phyloP scores from a whole-genome alignment of 2,113 vertebrate genomes.

The Anas platyrhynchos region DNA sequence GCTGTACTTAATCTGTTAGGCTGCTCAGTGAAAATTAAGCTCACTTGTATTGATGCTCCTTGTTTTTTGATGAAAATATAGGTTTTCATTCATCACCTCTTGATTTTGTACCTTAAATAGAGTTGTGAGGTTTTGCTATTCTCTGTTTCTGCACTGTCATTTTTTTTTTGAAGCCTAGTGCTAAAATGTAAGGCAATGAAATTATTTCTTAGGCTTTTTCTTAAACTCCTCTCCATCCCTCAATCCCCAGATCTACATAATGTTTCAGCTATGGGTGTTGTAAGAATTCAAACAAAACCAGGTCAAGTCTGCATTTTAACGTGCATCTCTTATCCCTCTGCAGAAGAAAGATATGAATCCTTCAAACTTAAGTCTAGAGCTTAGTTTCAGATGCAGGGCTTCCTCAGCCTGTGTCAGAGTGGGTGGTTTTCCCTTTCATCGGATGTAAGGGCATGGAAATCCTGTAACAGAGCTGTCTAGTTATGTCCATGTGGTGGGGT shows the following conservation, averaged over 20 bases:
- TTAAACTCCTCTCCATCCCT: neutral
- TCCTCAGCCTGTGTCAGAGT: neutral
- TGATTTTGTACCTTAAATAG: neutral
- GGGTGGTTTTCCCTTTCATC: accelerated
- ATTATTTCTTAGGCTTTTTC: neutral
- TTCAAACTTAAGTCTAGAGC: neutral
- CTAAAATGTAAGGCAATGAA: neutral
- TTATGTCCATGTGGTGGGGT: accelerated
- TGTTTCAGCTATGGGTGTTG: neutral
- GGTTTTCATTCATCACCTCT: neutral
- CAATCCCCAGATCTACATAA: neutral
- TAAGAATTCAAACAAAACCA: neutral
- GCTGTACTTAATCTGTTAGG: neutral
- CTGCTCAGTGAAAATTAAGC: neutral
- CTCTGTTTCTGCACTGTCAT: neutral
- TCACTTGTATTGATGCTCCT: neutral
- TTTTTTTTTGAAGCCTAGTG: neutral
- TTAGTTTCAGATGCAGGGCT: neutral
- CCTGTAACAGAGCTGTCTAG: no score
- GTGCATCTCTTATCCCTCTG: neutral
- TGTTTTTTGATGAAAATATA: neutral
- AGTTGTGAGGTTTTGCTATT: neutral
- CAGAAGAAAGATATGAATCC: neutral
- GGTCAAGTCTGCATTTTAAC: neutral
- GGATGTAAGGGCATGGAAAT: neutral